Percentiles rank a stretch among this genome's conserved stretches.
phyloP scores from a whole-genome alignment of 2,888 invertebrate genomes.

The Agonopterix alstromeriana region DNA sequence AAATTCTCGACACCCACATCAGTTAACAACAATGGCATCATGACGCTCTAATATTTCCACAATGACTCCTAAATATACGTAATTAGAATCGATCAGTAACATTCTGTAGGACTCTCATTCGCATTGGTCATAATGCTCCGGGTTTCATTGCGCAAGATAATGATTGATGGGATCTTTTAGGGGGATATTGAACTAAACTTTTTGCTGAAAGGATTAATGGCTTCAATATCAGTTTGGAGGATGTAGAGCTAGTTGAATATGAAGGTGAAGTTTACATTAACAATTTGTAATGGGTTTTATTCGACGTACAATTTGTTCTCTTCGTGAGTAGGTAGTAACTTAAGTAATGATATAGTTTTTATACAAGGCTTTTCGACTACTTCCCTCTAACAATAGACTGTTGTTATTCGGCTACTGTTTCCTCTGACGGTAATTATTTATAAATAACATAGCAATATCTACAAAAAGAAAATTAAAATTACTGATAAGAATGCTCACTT shows the following conservation, averaged over 20 bases:
- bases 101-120: conserved; percentile 21
- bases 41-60: conserved; percentile 45
- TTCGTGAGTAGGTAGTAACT: not conserved
- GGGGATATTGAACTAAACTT: conserved; percentile 19
- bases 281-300: conserved; percentile 8
- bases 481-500: too few species aligned
- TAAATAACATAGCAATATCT: too few species aligned
- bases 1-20: not conserved
- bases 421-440: too few species aligned
- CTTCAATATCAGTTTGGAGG: conserved; percentile 2
- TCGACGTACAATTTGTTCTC: conserved; percentile 8
- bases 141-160: conserved; percentile 48
- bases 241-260: not conserved
- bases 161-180: conserved; percentile 53
- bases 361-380: too few species aligned
- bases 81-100: conserved; percentile 66
- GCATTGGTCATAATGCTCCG: conserved; percentile 52
- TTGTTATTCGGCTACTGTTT: too few species aligned
- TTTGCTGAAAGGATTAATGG: conserved; percentile 56
- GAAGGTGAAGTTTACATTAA: conserved; percentile 3
- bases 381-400: too few species aligned
- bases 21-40: conserved; percentile 36
- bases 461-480: too few species aligned
- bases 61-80: conserved; percentile 68
- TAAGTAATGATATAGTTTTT: not conserved